These are phyloP conservation scores for Bos javanicus DNA, from an alignment of 2,113 vertebrate species.

Conservation along the genomic window DNA sequence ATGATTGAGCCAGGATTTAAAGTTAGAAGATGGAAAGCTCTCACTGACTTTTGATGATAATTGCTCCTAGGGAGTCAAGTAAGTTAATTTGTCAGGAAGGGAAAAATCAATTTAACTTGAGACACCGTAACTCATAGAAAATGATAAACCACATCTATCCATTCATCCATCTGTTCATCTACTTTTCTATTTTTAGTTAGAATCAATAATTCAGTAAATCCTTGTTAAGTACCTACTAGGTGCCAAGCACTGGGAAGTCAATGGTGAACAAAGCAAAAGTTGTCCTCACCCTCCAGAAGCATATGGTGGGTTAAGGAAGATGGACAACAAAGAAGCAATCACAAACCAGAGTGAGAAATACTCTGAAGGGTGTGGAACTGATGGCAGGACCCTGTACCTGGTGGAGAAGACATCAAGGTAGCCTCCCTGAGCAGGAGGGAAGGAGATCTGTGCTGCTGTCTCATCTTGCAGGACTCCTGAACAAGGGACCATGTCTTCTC, in stretches of 20 bases:
- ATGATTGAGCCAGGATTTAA: not conserved
- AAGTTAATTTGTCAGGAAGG: conserved; percentile 8
- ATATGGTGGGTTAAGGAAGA: not conserved
- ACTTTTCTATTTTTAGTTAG: not conserved
- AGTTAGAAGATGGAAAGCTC: not conserved
- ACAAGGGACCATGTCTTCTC: not conserved
- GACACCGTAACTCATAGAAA: not conserved
- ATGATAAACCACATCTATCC: not conserved
- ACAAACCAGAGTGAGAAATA: not conserved
- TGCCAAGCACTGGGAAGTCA: not conserved
- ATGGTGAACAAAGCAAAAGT: not conserved
- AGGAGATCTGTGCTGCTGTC: not conserved
- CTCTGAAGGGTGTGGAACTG: not conserved
- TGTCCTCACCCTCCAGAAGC: not conserved
- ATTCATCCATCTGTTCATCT: not conserved
- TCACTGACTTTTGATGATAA: not conserved
- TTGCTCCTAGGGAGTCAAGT: not conserved
- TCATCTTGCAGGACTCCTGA: not conserved
- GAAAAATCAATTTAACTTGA: not conserved
- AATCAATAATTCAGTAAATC: not conserved
- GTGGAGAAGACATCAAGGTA: not conserved
- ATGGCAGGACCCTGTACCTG: not conserved
- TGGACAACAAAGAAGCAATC: not conserved
- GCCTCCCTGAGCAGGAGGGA: not conserved
- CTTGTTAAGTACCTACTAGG: not conserved